Conservation (phyloP, 2,888 invertebrate genomes). For the Pantelozetes paolii region DNA sequence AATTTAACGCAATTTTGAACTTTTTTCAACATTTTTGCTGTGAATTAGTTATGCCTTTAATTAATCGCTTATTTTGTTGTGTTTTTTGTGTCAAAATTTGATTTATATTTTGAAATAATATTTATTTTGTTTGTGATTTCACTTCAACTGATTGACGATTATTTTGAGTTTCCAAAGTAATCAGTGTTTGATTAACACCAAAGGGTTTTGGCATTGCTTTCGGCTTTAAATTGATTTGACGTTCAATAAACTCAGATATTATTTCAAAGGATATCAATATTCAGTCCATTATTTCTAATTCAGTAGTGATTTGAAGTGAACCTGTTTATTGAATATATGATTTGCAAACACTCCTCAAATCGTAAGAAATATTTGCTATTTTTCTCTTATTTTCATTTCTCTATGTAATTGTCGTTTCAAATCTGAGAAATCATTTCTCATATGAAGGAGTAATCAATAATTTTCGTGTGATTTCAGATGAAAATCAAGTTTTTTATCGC, state of each 20-base stretch:
- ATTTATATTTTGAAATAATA: background rate
- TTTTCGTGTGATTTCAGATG: background rate
- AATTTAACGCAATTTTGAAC: background rate
- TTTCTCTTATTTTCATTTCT: background rate
- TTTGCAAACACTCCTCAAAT: background rate
- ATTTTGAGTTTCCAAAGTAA: background rate
- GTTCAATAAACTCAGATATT: conserved; percentile 12
- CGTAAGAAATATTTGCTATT: background rate
- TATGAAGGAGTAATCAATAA: background rate
- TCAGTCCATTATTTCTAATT: background rate
- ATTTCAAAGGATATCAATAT: background rate
- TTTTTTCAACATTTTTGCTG: background rate
- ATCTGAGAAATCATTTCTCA: background rate
- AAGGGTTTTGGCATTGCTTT: background rate
- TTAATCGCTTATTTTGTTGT: background rate
- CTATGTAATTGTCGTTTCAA: background rate
- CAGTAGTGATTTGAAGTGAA: background rate
- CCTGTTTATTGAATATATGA: conserved; percentile 10
- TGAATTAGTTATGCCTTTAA: background rate
- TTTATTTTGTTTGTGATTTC: background rate
- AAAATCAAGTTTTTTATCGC: background rate
- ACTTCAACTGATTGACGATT: background rate
- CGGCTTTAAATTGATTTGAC: background rate
- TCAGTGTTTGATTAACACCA: background rate
- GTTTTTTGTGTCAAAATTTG: background rate